phyloP scores from a whole-genome alignment of 2,797 vertebrate species.

The Neosalanx taihuensis region DNA sequence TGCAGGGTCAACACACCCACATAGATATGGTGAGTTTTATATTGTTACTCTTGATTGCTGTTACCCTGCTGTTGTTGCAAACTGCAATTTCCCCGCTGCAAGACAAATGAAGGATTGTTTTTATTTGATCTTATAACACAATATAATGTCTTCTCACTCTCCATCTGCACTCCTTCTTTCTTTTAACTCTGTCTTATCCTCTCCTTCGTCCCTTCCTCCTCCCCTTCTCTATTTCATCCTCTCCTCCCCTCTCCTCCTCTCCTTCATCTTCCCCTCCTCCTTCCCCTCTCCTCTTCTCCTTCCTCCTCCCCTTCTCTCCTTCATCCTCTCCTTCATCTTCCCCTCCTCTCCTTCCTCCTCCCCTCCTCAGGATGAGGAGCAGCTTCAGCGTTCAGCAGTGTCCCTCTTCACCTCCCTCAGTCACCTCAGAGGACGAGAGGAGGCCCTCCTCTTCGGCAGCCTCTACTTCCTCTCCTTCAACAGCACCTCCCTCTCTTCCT shows the following conservation, averaged over 20 bases:
- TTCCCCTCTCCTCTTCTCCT: neutral
- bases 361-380: constrained; percentile 40
- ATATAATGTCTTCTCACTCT: no score
- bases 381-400: constrained; percentile 10
- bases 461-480: constrained; percentile 70
- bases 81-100: no score
- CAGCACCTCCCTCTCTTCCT: constrained; percentile 36
- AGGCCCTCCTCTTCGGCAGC: constrained; percentile 68
- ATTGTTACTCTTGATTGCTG: no score
- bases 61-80: no score
- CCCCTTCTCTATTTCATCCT: neutral
- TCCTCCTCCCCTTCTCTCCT: neutral
- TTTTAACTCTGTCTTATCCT: neutral
- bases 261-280: neutral
- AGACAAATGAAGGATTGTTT: no score
- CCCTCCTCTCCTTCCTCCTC: neutral
- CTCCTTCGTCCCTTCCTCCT: neutral
- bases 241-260: neutral
- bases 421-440: constrained; percentile 63
- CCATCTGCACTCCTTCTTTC: no score
- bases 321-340: neutral
- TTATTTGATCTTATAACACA: no score
- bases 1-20: neutral
- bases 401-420: constrained; percentile 68
- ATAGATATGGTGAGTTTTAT: no score